These are phyloP conservation scores for Chloroceryle inda DNA, from an alignment of 2,797 vertebrate species.

Conservation along the genomic window DNA sequence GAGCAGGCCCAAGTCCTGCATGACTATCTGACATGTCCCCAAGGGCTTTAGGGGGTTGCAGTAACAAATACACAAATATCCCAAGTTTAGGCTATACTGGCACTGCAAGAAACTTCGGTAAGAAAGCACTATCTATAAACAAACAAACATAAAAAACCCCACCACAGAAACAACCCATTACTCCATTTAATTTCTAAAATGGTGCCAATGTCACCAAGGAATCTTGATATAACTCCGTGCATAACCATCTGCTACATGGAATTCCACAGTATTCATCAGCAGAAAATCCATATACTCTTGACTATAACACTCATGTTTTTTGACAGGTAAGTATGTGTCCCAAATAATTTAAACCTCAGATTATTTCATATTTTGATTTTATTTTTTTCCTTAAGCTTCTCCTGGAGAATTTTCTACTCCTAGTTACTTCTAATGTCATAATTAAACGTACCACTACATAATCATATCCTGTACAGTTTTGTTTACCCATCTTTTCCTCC, in stretches of 20 bases:
- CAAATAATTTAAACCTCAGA: neutral
- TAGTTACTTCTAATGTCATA: neutral
- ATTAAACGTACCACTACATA: neutral
- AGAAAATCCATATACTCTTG: neutral
- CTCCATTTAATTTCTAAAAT: neutral
- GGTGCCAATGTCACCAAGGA: neutral
- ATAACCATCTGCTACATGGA: neutral
- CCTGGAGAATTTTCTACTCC: neutral
- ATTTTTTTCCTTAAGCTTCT: neutral
- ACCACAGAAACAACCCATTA: neutral
- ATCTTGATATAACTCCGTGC: neutral
- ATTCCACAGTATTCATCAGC: neutral
- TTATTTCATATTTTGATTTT: neutral
- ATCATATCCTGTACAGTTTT: neutral
- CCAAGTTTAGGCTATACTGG: neutral
- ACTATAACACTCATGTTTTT: neutral
- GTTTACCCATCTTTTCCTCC: neutral
- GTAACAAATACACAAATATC: neutral
- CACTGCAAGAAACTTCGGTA: neutral
- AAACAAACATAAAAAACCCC: too few relatives aligned
- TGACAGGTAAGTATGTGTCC: neutral
- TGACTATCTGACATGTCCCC: neutral
- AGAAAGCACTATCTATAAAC: neutral
- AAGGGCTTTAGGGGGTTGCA: neutral
- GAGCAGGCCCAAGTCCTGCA: neutral